Evolutionary conservation across 2,113 vertebrate species (phyloP), one percentile per base, ranked within the genome.

Genomic region (Carettochelys insculpta): DNA sequence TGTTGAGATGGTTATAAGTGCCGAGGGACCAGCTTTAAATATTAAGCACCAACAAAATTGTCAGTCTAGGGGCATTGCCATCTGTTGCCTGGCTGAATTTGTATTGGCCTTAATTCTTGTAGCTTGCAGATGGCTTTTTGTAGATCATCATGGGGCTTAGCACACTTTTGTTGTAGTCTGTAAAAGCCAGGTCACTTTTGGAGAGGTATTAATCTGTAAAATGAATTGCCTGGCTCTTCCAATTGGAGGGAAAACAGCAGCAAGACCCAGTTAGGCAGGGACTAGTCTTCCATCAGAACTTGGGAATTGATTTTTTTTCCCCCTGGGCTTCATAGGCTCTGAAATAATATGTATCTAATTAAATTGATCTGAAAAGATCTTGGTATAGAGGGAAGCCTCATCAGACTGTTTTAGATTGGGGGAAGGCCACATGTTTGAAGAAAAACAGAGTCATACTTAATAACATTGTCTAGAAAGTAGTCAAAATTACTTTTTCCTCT

Each of bases 21-120:
- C 0, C 43, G 9, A 2, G 0, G 0, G 48, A 8, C 2, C 4
- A 47, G 4, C 1, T 61, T 6, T 56, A 16, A 58, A 27, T 1
- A 0, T n/a, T 22, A 2, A 0, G 4, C 6, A 2, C 6, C 14
- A 2, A 29, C 51, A 38, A 17, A 84, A 51, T 4, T 11, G 8
- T 3, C 45, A 6, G 83, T 52, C 52, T 4, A 31, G 56, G 3
- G 87, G 53, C 65, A 19, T 90, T 73, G 61, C 1, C 19, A 27
- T 22, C 41, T 82, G 41, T 58, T 38, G 34, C n/a, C 53, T 65
- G 31, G 27, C 81, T 14, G 2, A 19, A 27, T 53, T 0, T 83
- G 88, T 89, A 78, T 61, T 52, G 83, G 86, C 34, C n/a, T 68
- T n/a, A 68, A 22, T 38, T 68, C 38, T 68, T 0, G 1, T 45